These are phyloP conservation scores for Trinorchestia longiramus DNA, from an alignment of 1,140 invertebrate genomes.

Conservation along the genomic window DNA sequence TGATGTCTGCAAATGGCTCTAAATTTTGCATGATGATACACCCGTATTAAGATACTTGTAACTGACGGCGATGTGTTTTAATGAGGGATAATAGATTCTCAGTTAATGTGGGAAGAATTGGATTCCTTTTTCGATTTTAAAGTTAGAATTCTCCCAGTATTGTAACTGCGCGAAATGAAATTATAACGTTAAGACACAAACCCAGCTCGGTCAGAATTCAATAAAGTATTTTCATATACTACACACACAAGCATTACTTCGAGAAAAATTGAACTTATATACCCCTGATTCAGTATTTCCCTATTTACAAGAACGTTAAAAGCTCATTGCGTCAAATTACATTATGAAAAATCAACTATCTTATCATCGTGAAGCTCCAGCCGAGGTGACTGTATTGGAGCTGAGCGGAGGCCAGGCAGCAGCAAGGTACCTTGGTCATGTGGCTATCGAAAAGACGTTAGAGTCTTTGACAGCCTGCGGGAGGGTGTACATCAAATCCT, in stretches of 20 bases:
- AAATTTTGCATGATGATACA: no score
- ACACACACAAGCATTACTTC: neutral
- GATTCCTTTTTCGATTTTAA: neutral
- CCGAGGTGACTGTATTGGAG: neutral
- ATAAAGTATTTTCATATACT: neutral
- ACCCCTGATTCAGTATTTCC: neutral
- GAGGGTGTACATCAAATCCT: slow-evolving; percentile 1
- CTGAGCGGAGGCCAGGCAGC: neutral
- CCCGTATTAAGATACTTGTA: no score
- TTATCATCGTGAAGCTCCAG: neutral
- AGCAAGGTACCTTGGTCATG: neutral
- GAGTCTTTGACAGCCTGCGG: neutral
- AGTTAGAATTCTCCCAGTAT: neutral
- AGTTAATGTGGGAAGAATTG: neutral
- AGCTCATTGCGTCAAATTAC: neutral
- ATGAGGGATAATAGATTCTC: neutral
- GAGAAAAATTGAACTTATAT: neutral
- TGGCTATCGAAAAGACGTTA: neutral
- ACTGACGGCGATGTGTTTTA: neutral
- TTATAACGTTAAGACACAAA: neutral
- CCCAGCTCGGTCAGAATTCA: neutral
- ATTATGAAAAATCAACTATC: neutral
- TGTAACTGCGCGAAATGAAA: neutral
- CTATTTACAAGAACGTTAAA: neutral
- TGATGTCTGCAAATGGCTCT: no score